These are phyloP conservation scores for Pseudois nayaur DNA, from an alignment of 2,113 vertebrate species.

Conservation along the genomic window DNA sequence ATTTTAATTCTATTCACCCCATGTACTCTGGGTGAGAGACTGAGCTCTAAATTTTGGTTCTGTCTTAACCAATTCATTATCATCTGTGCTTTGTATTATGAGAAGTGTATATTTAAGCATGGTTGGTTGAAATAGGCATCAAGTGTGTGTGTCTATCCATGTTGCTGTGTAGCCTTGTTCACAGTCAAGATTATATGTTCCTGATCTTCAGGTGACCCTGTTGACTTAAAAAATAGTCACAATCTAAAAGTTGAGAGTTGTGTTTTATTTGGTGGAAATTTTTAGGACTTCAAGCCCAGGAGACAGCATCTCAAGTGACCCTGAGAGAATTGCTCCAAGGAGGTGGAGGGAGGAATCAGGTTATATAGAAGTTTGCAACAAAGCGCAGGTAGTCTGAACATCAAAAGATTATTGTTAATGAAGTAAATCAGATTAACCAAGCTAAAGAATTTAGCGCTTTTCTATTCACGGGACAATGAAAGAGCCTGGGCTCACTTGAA, in stretches of 20 bases:
- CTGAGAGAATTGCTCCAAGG: neutral
- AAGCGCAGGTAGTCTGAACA: neutral
- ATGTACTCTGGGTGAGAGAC: neutral
- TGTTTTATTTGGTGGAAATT: neutral
- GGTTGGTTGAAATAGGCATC: neutral
- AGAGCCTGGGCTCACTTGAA: neutral
- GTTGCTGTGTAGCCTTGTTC: neutral
- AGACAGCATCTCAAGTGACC: neutral
- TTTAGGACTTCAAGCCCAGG: neutral
- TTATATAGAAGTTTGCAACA: neutral
- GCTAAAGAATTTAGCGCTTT: neutral
- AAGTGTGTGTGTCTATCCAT: neutral
- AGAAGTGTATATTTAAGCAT: neutral
- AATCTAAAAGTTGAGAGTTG: neutral
- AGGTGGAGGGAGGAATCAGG: neutral
- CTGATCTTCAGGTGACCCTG: neutral
- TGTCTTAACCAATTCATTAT: neutral
- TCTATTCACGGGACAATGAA: neutral
- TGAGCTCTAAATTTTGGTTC: neutral
- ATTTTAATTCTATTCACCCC: neutral
- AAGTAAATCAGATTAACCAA: neutral
- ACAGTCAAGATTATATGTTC: neutral
- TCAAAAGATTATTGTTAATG: neutral
- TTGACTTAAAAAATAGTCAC: neutral
- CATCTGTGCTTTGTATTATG: neutral